Conservation (phyloP, 2,888 invertebrate genomes). For the Cryptocephalus primarius region DNA sequence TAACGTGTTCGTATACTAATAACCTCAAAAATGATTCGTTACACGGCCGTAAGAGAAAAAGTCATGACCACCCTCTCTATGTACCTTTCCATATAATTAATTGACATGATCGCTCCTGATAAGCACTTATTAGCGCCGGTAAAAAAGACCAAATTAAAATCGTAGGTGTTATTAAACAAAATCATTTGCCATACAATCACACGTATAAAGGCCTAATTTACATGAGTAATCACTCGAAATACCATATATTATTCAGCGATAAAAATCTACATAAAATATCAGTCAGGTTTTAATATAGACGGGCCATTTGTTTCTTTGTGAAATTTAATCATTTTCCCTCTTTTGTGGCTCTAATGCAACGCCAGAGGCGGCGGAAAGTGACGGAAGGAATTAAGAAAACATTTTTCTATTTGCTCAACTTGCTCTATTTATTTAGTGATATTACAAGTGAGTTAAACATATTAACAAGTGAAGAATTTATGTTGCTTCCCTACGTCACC, state of each 20-base stretch:
- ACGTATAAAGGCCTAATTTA: conserved; percentile 33
- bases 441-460: too few species aligned
- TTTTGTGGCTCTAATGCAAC: background rate
- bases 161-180: conserved; percentile 32
- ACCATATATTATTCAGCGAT: conserved; percentile 30
- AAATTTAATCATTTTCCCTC: background rate
- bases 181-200: conserved; percentile 31
- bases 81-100: background rate
- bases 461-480: too few species aligned
- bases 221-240: conserved; percentile 36
- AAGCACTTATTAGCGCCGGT: background rate
- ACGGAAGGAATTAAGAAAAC: too few species aligned
- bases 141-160: conserved; percentile 9
- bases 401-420: too few species aligned
- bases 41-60: background rate
- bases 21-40: conserved; percentile 3
- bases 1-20: background rate
- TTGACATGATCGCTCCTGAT: background rate
- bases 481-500: too few species aligned
- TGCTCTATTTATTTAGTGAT: too few species aligned
- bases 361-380: too few species aligned
- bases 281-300: conserved; percentile 9
- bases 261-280: conserved; percentile 28
- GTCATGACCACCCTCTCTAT: background rate
- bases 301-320: conserved; percentile 12